A percentile compares a stretch with the other conserved stretches of the same genome.
These are phyloP conservation scores for Dendrolimus punctatus DNA, from an alignment of 1,140 invertebrate genomes.

Conservation along the genomic window DNA sequence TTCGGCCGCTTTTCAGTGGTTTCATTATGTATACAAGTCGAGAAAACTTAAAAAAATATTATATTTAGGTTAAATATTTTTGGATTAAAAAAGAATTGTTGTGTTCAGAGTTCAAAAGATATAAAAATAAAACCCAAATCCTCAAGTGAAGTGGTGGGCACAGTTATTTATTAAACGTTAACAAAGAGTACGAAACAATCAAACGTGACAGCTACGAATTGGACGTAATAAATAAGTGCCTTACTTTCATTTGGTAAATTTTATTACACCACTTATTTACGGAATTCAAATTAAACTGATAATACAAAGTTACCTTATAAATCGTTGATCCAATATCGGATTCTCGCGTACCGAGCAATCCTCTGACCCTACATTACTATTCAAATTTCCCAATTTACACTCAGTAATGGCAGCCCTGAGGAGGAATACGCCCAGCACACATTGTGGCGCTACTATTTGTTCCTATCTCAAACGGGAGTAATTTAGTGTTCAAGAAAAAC, in stretches of 20 bases:
- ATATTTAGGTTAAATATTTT: no score
- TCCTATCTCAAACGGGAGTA: constrained; percentile 6
- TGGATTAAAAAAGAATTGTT: no score
- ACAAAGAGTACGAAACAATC: no score
- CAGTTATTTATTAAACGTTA: no score
- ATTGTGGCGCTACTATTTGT: constrained; percentile 5
- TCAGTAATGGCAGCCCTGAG: constrained; percentile 12
- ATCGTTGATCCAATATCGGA: constrained; percentile 14
- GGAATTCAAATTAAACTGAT: constrained; percentile 8
- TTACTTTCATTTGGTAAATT: constrained; percentile 2
- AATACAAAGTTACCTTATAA: constrained; percentile 10
- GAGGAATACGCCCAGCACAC: constrained; percentile 7
- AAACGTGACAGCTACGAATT: no score
- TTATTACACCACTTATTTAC: constrained; percentile 8
- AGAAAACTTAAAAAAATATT: no score
- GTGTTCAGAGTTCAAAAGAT: no score
- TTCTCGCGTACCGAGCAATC: constrained; percentile 8
- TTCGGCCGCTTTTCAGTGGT: no score
- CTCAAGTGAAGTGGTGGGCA: not conserved
- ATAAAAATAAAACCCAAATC: not conserved
- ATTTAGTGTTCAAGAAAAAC: not conserved
- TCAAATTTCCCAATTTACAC: constrained; percentile 20
- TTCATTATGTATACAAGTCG: no score
- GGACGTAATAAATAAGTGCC: no score
- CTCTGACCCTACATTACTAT: constrained; percentile 15